Base-by-base conservation (phyloP, 2,797 vertebrate genomes). In the Esox masquinongy region DNA sequence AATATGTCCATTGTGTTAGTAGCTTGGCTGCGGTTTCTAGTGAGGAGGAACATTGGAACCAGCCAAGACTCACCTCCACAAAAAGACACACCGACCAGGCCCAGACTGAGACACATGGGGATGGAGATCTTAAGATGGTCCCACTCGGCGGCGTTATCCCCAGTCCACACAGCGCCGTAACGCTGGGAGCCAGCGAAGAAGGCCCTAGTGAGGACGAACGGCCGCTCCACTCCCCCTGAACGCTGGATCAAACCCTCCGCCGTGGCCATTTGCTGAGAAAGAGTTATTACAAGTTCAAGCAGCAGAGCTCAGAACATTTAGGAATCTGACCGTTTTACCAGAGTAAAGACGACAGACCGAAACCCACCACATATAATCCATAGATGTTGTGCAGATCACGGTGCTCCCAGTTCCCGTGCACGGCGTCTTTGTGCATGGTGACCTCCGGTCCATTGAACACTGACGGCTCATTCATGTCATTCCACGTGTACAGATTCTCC, bases 361-460 rank as follows among this genome's bases (percentile, higher is more conserved):
- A 19, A 80, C 95, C 93, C 77, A 99, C 97, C 95, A 98, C 97
- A 1, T 98, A 98, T 66, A 98, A 83, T n/a, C 96, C 97, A 2
- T 98, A 98, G 15, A 98, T 77, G 84, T 99, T 99, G 91, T 99
- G 97, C 8, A 99, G 6, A 0, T 99, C 97, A 0, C 97, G 92
- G 85, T 98, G 94, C 84, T 98, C 97, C 97, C 96, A 98, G 75
- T 86, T 90, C 0, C 95, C 95, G 7, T 97, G 95, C 81, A 92
- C 17, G 0, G 95, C 95, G 0, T 98, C 97, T 87, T 99, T 99
- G 89, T 96, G 95, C 97, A 98, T 97, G 8, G 97, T 97, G 80
- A 98, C 96, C 91, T 98, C 97, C 0, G 97, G 97, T 14, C 97
- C 97, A 0, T 96, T 98, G 83, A 98, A 98, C 53, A 98, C 96